A percentile compares a stretch with the other conserved stretches of the same genome.
Evolutionary conservation across 2,888 invertebrate genomes (phyloP).

Genomic region (Catocala sponsa): DNA sequence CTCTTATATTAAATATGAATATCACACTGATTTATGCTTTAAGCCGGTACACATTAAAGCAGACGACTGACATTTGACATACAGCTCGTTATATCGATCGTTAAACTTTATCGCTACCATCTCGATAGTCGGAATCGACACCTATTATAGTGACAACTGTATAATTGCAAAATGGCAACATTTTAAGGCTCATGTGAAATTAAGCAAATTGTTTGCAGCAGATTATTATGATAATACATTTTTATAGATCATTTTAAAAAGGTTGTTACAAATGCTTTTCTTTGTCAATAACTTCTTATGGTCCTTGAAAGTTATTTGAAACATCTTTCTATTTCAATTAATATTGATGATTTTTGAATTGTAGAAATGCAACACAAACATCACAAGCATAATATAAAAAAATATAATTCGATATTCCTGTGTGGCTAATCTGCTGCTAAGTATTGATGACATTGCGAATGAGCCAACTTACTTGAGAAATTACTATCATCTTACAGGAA

Average conservation of each 20-base stretch:
- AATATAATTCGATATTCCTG: too few relatives aligned
- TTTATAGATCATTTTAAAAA: neutral
- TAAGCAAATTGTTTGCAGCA: neutral
- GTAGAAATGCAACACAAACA: too few relatives aligned
- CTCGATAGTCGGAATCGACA: slow-evolving; percentile 49
- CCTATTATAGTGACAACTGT: slow-evolving; percentile 28
- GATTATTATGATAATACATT: neutral
- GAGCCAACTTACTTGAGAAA: too few relatives aligned
- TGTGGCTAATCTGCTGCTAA: too few relatives aligned
- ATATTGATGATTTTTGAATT: too few relatives aligned
- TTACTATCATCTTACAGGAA: too few relatives aligned
- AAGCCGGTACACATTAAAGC: slow-evolving; percentile 56
- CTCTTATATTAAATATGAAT: slow-evolving; percentile 80
- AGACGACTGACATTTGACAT: slow-evolving; percentile 62
- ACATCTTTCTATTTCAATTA: neutral
- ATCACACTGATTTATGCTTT: slow-evolving; percentile 71
- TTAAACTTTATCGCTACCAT: slow-evolving; percentile 43
- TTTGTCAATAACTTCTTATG: too few relatives aligned
- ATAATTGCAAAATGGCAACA: slow-evolving; percentile 30
- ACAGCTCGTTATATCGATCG: slow-evolving; percentile 48
- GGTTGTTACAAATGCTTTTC: too few relatives aligned
- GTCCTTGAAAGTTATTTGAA: too few relatives aligned
- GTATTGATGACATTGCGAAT: too few relatives aligned
- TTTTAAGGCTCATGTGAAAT: neutral
- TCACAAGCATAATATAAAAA: too few relatives aligned